phyloP scores from a whole-genome alignment of 2,888 invertebrate genomes.

The Dasypogon diadema region DNA sequence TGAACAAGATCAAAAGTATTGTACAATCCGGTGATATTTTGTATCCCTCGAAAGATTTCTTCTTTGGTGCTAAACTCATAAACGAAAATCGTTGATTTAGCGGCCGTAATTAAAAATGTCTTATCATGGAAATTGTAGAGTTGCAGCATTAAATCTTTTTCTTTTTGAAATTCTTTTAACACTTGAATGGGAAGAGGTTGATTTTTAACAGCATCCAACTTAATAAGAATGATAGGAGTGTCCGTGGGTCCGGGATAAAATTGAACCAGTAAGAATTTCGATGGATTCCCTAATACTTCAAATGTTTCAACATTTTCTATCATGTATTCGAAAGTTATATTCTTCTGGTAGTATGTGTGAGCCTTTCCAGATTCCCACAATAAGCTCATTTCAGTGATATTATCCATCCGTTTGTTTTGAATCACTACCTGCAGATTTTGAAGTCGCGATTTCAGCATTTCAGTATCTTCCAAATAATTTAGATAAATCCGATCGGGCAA shows the following conservation, averaged over 20 bases:
- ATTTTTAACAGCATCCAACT: slow-evolving; percentile 8
- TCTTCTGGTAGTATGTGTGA: not conserved
- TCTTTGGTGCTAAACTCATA: slow-evolving; percentile 9
- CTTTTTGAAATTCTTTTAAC: not conserved
- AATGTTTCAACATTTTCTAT: not conserved
- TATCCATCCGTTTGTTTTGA: not conserved
- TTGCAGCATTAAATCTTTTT: not conserved
- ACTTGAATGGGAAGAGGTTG: not conserved
- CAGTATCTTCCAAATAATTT: not conserved
- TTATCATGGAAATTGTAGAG: not conserved
- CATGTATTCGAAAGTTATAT: not conserved
- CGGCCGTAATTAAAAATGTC: not conserved
- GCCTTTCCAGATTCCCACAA: not conserved
- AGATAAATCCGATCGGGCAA: not conserved
- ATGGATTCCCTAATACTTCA: not conserved
- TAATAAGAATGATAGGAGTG: not conserved
- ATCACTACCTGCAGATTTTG: not conserved
- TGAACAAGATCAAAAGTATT: not conserved
- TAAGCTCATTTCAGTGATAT: not conserved
- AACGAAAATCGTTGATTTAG: not conserved
- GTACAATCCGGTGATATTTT: slow-evolving; percentile 1
- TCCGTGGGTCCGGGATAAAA: not conserved
- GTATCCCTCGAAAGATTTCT: not conserved
- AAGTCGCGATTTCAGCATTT: not conserved
- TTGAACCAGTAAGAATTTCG: not conserved